Conservation (phyloP, 2,888 invertebrate species). For the Athalia cordata region DNA sequence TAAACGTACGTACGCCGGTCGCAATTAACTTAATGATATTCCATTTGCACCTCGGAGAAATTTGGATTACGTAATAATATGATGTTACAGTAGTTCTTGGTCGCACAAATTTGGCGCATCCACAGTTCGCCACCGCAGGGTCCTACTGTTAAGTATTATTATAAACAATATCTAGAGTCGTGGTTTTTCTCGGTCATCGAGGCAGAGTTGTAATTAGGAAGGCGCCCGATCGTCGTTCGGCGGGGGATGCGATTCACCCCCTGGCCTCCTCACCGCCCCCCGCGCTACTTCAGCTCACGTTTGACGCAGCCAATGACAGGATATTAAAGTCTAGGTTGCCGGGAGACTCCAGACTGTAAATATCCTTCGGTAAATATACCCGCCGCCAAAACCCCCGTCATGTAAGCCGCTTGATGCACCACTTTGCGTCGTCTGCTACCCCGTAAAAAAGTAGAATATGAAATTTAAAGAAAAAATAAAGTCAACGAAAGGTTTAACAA, state of each 20-base stretch:
- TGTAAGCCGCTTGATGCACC: conserved; percentile 35
- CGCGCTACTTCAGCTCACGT: conserved; percentile 49
- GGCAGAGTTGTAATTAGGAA: conserved; percentile 38
- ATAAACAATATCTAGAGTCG: neutral
- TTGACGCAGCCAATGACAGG: conserved; percentile 67
- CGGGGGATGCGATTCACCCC: conserved; percentile 18
- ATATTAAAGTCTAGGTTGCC: conserved; percentile 68
- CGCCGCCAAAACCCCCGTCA: neutral
- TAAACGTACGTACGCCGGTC: too few relatives aligned
- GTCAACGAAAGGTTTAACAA: too few relatives aligned
- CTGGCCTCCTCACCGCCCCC: conserved; percentile 51
- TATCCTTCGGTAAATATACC: conserved; percentile 59
- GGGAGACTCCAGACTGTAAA: conserved; percentile 67
- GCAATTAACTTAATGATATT: too few relatives aligned
- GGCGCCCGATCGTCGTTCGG: conserved; percentile 28
- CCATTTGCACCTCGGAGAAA: too few relatives aligned
- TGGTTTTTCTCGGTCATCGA: conserved; percentile 42
- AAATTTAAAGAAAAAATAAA: too few relatives aligned
- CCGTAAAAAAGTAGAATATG: neutral
- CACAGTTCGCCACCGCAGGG: too few relatives aligned
- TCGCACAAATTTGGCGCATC: too few relatives aligned
- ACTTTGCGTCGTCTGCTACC: neutral
- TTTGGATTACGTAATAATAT: too few relatives aligned
- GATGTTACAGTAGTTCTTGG: too few relatives aligned
- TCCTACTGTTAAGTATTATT: too few relatives aligned